Conservation (phyloP, 1,140 invertebrate genomes). For the Euura saliciscinereae region DNA sequence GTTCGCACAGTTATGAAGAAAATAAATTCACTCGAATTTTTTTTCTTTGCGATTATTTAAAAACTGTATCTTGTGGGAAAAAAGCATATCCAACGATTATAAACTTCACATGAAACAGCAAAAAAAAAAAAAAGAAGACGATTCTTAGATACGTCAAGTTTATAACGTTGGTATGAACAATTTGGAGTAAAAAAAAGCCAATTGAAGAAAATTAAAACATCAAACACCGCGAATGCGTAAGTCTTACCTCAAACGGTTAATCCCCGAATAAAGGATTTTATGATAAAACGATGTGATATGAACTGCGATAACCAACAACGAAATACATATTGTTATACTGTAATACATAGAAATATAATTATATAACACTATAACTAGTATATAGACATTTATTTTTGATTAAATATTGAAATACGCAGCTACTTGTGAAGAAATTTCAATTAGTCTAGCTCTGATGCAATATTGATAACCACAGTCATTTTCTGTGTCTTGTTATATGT, state of each 20-base stretch:
- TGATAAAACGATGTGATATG: background rate
- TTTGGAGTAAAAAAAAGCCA: background rate
- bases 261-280: background rate
- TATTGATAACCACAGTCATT: background rate
- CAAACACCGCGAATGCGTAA: background rate
- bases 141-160: background rate
- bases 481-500: background rate
- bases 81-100: background rate
- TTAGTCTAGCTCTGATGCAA: background rate
- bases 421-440: background rate
- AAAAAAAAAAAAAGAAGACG: background rate
- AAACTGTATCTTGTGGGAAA: background rate
- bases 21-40: too few relatives aligned
- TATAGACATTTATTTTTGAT: background rate
- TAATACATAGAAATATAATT: background rate
- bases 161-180: background rate
- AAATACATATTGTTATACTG: background rate
- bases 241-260: background rate
- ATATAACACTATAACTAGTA: background rate
- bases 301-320: conserved; percentile 4
- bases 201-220: background rate
- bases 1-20: too few relatives aligned
- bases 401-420: background rate
- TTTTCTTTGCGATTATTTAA: background rate
- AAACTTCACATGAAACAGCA: background rate